phyloP scores from a whole-genome alignment of 2,113 vertebrate species.

The Bubalus kerabau region DNA sequence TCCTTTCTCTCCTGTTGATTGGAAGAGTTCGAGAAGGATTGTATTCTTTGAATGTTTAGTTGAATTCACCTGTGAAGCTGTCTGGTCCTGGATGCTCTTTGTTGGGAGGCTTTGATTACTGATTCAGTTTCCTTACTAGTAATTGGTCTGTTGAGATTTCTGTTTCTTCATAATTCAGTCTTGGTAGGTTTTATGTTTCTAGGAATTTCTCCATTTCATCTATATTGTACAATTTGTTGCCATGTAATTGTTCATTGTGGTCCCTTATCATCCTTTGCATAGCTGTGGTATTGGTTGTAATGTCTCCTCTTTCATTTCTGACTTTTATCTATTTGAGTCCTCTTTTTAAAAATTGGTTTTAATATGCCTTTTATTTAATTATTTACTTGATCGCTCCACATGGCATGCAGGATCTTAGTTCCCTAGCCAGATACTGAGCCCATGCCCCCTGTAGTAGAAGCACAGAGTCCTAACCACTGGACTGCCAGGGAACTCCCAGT shows the following conservation, averaged over 20 bases:
- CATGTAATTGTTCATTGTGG: neutral
- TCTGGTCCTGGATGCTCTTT: neutral
- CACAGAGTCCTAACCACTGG: neutral
- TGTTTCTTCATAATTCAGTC: neutral
- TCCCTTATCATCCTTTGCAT: neutral
- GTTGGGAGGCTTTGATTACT: neutral
- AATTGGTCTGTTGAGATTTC: neutral
- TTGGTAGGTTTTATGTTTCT: neutral
- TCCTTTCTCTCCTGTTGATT: neutral
- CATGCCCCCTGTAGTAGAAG: neutral
- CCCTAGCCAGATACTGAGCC: neutral
- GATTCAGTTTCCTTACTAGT: neutral
- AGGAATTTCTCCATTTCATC: neutral
- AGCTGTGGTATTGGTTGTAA: neutral
- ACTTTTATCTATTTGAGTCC: neutral
- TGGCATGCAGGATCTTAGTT: neutral
- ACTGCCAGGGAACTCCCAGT: neutral
- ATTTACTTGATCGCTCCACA: neutral
- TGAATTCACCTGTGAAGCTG: neutral
- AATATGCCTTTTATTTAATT: neutral
- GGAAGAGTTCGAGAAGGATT: neutral
- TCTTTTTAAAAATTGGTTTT: neutral
- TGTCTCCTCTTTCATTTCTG: neutral
- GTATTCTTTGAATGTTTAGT: neutral
- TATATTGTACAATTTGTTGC: neutral